Conservation (phyloP, 2,113 vertebrate species). For the Seriola rivoliana region DNA sequence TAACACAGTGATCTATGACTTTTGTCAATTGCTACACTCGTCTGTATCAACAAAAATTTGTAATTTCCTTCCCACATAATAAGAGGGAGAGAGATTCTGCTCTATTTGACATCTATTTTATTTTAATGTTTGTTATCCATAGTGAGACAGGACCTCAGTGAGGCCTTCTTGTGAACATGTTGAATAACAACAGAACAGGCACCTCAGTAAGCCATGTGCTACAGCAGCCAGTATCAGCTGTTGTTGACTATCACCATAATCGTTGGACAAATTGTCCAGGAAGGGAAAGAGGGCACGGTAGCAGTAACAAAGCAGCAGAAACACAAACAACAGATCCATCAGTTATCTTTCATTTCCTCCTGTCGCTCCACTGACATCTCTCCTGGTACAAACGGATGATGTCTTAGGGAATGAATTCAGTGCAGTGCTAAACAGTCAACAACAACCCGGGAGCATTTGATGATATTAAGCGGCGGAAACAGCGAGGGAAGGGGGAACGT, state of each 20-base stretch:
- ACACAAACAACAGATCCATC: conserved; percentile 12
- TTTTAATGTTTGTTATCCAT: too few species aligned
- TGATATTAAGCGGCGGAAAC: conserved; percentile 26
- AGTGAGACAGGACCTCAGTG: too few species aligned
- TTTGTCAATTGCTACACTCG: too few species aligned
- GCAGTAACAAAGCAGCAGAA: not conserved
- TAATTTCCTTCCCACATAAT: not conserved
- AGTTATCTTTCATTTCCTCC: conserved; percentile 21
- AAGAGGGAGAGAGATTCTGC: not conserved
- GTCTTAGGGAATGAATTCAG: not conserved
- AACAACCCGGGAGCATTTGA: conserved; percentile 13
- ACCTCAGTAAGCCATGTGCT: not conserved
- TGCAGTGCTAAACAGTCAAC: not conserved
- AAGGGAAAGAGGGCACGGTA: not conserved
- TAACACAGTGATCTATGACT: too few species aligned
- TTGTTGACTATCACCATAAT: conserved; percentile 15
- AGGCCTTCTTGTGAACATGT: not conserved
- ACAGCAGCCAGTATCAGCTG: conserved; percentile 15
- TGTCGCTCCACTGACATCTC: conserved; percentile 4
- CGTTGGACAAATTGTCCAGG: not conserved
- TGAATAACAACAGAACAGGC: not conserved
- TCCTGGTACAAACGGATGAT: conserved; percentile 2
- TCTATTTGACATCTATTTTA: not conserved
- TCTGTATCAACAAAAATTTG: too few species aligned
- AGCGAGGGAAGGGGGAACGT: conserved; percentile 32